Base-by-base conservation (phyloP, 2,888 invertebrate species). In the Nipponacmea schrenckii region DNA sequence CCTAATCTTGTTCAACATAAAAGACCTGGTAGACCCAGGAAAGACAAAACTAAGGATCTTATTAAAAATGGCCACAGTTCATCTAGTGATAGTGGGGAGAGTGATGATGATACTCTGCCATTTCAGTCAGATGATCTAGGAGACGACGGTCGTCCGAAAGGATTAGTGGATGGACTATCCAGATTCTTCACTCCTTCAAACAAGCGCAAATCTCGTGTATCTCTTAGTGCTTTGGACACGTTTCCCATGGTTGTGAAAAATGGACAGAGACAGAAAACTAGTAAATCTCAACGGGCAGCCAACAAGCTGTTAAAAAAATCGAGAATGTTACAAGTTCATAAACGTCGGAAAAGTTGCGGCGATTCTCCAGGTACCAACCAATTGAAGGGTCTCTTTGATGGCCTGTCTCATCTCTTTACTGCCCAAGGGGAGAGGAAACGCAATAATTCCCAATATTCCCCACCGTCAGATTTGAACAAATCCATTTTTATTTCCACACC, bases 111-210 rank as follows among this genome's bases (percentile, higher is more conserved):
- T 74, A 76, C 77, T 69, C 79, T 79, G 80, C 79, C 81, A 81
- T 83, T 84, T 80, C 82, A 83, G 80, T 80, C 84, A 74, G 77
- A 83, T 71, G 79, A 77, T 75, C 74, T 81, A 74, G 74, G 82
- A 65, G 81, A 91, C 74, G 92, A 56, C 20, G 56, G 56, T 56
- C 20, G 94, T 80, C 90, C 95, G 62, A 93, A 93, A 78, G 94
- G 95, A 44, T 90, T 96, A 66, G 94, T 93, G 88, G 96, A 96
- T 89, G 95, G 95, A 12, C 91, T 96, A 46, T 94, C 94, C 68
- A 94, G 94, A 89, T 94, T 95, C 87, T 96, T 95, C 88, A 91
- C 93, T 73, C 92, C 93, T 75, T 92, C 93, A 62, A 91, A 91
- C 77, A 92, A 91, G 82, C 91, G 92, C 80, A 91, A 93, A 72